Base-by-base conservation (phyloP, 1,140 invertebrate genomes). In the Agrypnia vestita region DNA sequence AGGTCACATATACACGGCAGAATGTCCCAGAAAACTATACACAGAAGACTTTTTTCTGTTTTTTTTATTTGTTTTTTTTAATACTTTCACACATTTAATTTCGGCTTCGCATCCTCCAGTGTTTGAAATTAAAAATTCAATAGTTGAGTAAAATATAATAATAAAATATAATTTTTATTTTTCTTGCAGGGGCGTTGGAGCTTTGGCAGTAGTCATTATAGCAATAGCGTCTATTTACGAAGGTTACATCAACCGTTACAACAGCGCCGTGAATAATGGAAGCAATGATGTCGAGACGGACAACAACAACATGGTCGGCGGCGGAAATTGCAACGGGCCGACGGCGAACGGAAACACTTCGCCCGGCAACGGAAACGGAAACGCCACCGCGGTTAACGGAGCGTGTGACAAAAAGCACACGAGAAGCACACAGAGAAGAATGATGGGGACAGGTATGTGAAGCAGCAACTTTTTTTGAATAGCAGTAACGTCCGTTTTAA, bases 141-240 rank as follows among this genome's bases (percentile, higher is more conserved):
- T n/a, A n/a, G n/a, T n/a, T n/a, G n/a, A n/a, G n/a, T n/a, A n/a
- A n/a, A n/a, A n/a, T n/a, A n/a, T n/a, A n/a, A n/a, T n/a, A n/a
- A 35, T 35, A 35, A 35, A 35, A 35, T 35, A 35, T 3, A 1
- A 71, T 0, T 25, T 53, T 53, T 0, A 19, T 35, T 64, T 73
- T 35, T 56, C 61, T 89, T 88, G 49, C 87, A 93, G 91, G 17
- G 85, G 87, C 1, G 86, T 91, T 3, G 86, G 86, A 11, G 81
- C 87, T 6, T 61, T 87, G 0, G 88, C 92, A 13, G 7, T 88
- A 1, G n/a, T 91, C 4, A 85, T 92, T 85, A 93, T 93, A 90
- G 43, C 92, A 8, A 85, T 89, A n/a, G 91, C 92, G 6, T 90
- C 91, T 0, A 59, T 89, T 0, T 93, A 92, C 86, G 92, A 93